Evolutionary conservation across 2,113 vertebrate species (phyloP), one percentile per base, ranked within the genome.

Genomic region (Apaloderma vittatum): DNA sequence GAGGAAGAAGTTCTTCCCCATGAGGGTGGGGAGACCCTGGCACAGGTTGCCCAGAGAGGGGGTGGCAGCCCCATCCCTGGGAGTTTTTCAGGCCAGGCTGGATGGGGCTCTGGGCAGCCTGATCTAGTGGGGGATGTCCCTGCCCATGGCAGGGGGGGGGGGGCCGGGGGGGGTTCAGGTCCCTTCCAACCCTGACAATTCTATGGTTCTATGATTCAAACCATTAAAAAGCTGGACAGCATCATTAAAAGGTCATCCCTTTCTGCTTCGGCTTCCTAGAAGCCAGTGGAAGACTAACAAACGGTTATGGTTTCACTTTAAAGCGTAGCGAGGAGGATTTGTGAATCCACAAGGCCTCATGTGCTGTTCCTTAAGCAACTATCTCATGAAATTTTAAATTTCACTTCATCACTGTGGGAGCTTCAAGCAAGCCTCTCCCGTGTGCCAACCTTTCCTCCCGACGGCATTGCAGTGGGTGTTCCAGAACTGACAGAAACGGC

Each of bases 361-460:
- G 96, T 98, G 95, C 94, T 98, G 96, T 94, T 98, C 94, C 97
- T 97, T 98, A 98, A 96, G 94, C 94, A 98, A 98, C 98, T 93
- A 98, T 88, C 91, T 97, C 97, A 97, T 92, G 97, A 82, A 97
- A 97, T 98, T 98, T 97, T 86, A 98, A 98, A 98, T 98, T 98
- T 98, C 97, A 97, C 90, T 98, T 98, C 94, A 97, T 97, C 97
- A 95, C 45, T 55, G 46, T 79, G 95, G 97, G 94, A 93, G 93
- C 90, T n/a, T 65, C 93, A 91, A 96, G 91, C 86, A 91, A 95
- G 46, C 67, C 73, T 88, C 62, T 93, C 63, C 81, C 45, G 81
- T 48, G 68, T 40, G 62, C 58, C 88, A 94, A 92, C 90, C 30
- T 73, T 68, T 70, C 57, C 63, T 90, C 91, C 82, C 74, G 63